Evolutionary conservation across 2,888 invertebrate genomes (phyloP).

Genomic region (Cataglyphis cursor): DNA sequence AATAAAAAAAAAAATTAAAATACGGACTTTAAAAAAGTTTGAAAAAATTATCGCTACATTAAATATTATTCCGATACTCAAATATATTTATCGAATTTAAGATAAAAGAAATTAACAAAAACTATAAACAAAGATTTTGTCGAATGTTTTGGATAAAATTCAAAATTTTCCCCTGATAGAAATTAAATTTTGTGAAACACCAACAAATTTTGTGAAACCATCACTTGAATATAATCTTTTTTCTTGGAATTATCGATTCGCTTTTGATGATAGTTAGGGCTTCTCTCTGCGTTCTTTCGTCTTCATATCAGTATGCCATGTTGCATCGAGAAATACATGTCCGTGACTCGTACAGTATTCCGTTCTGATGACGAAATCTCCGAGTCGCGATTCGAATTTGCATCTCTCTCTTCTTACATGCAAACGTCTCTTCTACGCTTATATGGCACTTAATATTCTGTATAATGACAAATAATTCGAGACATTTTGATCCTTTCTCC

Average conservation of each 20-base stretch:
- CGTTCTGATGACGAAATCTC: conserved; percentile 70
- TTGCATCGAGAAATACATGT: conserved; percentile 55
- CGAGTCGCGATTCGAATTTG: conserved; percentile 63
- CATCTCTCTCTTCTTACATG: conserved; percentile 59
- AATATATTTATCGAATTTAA: background rate
- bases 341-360: conserved; percentile 68
- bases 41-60: background rate
- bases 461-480: conserved; percentile 60
- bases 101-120: background rate
- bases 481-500: conserved; percentile 27
- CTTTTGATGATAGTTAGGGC: conserved; percentile 39
- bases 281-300: conserved; percentile 17
- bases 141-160: background rate
- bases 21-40: background rate
- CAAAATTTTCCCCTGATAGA: background rate
- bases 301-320: conserved; percentile 26
- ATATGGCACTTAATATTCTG: conserved; percentile 53
- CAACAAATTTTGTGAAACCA: background rate
- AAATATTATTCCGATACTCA: background rate
- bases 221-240: background rate
- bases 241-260: conserved; percentile 31
- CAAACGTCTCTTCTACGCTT: conserved; percentile 20
- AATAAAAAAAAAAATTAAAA: background rate
- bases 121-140: background rate
- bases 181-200: background rate